Conservation (phyloP, 2,113 vertebrate genomes). For the Oreochromis niloticus region DNA sequence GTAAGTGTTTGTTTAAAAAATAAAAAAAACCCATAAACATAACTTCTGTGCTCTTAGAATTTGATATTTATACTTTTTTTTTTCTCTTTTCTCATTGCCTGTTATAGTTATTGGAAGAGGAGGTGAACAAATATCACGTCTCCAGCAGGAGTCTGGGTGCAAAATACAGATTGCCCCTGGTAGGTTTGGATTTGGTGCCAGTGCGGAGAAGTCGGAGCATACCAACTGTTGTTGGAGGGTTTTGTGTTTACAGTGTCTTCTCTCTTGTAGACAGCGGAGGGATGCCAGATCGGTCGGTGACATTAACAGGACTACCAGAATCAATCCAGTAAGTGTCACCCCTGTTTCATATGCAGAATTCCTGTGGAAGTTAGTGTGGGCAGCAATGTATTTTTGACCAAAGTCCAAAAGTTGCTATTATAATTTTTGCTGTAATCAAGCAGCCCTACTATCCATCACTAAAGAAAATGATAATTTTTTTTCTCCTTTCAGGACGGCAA, state of each 20-base stretch:
- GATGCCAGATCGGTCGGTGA: constrained; percentile 93
- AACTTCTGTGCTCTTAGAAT: background rate
- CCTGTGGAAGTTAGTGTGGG: background rate
- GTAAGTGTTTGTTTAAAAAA: constrained; percentile 73
- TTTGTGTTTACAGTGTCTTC: background rate
- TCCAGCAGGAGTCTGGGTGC: constrained; percentile 96
- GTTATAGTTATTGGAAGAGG: constrained; percentile 93
- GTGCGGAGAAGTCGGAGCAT: background rate
- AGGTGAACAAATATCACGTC: constrained; percentile 96
- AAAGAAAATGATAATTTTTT: background rate
- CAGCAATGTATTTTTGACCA: background rate
- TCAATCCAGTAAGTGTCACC: constrained; percentile 85
- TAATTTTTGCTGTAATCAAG: background rate
- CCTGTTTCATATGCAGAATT: background rate
- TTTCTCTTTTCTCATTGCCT: background rate
- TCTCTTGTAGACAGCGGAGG: constrained; percentile 86
- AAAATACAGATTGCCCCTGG: constrained; percentile 99
- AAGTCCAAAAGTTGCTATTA: background rate
- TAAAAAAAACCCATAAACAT: rapidly evolving
- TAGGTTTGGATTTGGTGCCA: constrained; percentile 40
- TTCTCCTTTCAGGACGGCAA: constrained; percentile 76
- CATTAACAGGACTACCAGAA: constrained; percentile 89
- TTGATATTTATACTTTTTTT: background rate
- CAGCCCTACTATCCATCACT: background rate
- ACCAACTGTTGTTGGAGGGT: background rate